Conservation (phyloP, 2,113 vertebrate species). For the Pontoporia blainvillei region DNA sequence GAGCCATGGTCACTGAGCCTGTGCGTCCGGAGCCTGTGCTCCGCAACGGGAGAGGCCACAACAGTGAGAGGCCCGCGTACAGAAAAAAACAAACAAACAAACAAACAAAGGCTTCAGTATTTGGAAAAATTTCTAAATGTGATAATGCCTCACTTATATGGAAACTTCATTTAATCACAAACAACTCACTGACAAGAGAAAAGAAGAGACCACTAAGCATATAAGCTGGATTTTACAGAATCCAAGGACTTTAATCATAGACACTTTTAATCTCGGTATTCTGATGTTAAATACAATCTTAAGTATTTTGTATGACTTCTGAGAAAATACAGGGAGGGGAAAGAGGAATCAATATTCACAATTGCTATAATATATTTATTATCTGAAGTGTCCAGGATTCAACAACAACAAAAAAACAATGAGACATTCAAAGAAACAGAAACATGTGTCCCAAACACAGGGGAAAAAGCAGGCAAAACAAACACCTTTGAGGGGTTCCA, state of each 20-base stretch:
- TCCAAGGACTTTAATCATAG: background rate
- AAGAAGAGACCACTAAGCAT: background rate
- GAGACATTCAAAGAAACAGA: background rate
- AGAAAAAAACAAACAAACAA: conserved; percentile 30
- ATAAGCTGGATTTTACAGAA: background rate
- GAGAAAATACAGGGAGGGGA: background rate
- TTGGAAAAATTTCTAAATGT: background rate
- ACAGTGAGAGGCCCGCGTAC: too few relatives aligned
- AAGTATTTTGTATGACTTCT: background rate
- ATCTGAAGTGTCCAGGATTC: background rate
- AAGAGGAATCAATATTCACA: background rate
- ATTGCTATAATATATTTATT: background rate
- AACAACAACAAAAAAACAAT: background rate
- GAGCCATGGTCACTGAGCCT: too few relatives aligned
- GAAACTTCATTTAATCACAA: conserved; percentile 28
- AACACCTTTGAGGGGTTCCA: background rate
- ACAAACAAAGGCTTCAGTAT: background rate
- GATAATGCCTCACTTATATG: background rate
- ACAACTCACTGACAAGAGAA: background rate
- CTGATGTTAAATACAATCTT: background rate
- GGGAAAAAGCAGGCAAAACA: background rate
- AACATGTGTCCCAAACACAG: background rate
- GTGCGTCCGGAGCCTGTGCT: too few relatives aligned
- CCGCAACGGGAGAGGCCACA: too few relatives aligned
- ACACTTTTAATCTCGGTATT: background rate